Evolutionary conservation across 2,797 vertebrate species (phyloP).

Genomic region (Thamnophis elegans): DNA sequence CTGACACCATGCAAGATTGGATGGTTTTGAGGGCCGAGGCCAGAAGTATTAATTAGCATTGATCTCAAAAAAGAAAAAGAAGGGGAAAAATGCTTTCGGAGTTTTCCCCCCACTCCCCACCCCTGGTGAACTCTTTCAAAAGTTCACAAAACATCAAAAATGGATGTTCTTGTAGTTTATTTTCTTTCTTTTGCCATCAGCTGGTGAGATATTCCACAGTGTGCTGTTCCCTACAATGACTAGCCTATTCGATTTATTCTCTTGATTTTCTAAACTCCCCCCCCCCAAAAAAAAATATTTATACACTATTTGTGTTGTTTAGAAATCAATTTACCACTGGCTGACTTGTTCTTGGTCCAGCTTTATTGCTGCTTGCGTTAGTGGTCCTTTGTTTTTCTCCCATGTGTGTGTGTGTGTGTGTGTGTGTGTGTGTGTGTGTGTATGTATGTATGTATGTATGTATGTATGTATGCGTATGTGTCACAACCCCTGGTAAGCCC

Average conservation of each 20-base stretch:
- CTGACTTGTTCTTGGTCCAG: constrained; percentile 70
- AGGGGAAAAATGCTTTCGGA: constrained; percentile 30
- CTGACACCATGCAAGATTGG: constrained; percentile 28
- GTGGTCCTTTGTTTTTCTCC: constrained; percentile 53
- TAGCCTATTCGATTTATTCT: constrained; percentile 62
- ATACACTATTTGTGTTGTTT: constrained; percentile 64
- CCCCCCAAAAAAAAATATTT: constrained; percentile 48
- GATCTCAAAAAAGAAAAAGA: no score
- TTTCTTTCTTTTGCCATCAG: constrained; percentile 44
- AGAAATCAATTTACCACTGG: constrained; percentile 71
- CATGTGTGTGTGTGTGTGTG: neutral
- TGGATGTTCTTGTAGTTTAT: constrained; percentile 49
- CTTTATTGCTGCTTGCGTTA: constrained; percentile 66
- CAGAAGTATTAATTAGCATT: constrained; percentile 38
- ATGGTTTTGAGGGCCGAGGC: constrained; percentile 31
- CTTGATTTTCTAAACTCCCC: constrained; percentile 58
- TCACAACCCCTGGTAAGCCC: no score
- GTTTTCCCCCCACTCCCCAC: constrained; percentile 32
- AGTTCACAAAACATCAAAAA: constrained; percentile 1
- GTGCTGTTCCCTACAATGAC: constrained; percentile 59
- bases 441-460: no score
- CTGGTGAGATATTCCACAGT: constrained; percentile 52
- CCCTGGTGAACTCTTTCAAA: constrained; percentile 8
- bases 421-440: no score
- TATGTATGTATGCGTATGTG: no score